Evolutionary conservation across 1,140 invertebrate genomes (phyloP).

Genomic region (Meloidogyne floridensis): DNA sequence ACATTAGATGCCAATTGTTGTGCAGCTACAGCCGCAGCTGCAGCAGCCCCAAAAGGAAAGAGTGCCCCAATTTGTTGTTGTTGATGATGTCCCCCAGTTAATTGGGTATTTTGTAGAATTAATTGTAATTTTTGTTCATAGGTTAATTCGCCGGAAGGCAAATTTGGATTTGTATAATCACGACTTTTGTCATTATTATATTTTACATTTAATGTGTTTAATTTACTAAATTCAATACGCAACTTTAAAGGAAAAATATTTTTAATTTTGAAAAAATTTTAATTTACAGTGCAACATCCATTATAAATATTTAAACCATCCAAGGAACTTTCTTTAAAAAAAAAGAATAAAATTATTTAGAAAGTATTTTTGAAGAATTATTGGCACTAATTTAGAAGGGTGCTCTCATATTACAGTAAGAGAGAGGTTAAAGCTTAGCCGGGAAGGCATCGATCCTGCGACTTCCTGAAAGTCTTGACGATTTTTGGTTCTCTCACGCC

Average conservation of each 20-base stretch:
- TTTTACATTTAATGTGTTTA: constrained; percentile 94
- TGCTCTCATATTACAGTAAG: background rate
- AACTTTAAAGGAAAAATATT: constrained; percentile 9
- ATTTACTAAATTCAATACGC: constrained; percentile 96
- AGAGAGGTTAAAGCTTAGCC: too few species aligned
- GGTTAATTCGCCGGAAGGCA: constrained; percentile 85
- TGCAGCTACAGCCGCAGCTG: background rate
- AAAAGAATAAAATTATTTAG: background rate
- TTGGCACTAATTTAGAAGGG: background rate
- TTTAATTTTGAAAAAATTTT: background rate
- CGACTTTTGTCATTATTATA: constrained; percentile 99
- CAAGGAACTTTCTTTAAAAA: constrained; percentile 66
- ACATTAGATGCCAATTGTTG: constrained; percentile 4
- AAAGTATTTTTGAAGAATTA: background rate
- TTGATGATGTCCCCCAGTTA: constrained; percentile 2
- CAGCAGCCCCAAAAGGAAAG: background rate
- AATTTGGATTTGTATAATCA: constrained; percentile 94
- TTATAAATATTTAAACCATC: constrained; percentile 99
- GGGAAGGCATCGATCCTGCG: too few species aligned
- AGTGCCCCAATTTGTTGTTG: constrained; percentile 2
- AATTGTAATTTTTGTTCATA: constrained; percentile 68
- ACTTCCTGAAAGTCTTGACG: too few species aligned
- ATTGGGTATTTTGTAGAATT: constrained; percentile 28
- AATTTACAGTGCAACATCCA: constrained; percentile 87
- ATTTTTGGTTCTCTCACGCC: too few species aligned